A percentile compares a stretch with the other conserved stretches of the same genome.
Conservation (phyloP, 2,797 vertebrate genomes). For the Pyrocephalus nanus region DNA sequence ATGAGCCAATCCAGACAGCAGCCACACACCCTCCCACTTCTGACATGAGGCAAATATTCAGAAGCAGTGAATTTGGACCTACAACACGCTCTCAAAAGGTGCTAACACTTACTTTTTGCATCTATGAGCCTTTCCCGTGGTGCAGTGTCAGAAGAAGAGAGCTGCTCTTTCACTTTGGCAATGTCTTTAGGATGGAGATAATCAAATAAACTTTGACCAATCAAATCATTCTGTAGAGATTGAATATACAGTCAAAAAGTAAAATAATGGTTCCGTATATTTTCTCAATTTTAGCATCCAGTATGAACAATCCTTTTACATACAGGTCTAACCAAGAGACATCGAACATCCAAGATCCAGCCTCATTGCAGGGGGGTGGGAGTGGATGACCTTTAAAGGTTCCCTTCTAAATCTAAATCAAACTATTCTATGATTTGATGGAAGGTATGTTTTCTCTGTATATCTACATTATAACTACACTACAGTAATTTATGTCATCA, state of each 20-base stretch:
- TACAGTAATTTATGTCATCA: background rate
- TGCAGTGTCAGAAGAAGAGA: conserved; percentile 95
- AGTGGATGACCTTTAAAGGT: background rate
- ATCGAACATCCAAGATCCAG: background rate
- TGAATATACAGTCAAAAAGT: conserved; percentile 39
- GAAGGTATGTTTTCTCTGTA: background rate
- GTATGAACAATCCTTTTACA: background rate
- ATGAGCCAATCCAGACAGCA: background rate
- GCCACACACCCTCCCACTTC: background rate
- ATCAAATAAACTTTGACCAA: conserved; percentile 98
- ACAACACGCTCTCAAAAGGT: background rate
- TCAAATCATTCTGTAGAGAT: conserved; percentile 90
- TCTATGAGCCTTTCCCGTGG: conserved; percentile 96
- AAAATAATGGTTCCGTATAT: background rate
- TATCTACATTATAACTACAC: background rate
- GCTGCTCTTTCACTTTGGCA: conserved; percentile 99
- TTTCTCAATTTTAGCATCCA: background rate
- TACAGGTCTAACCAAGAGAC: background rate
- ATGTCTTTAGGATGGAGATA: conserved; percentile 99
- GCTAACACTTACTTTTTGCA: conserved; percentile 89
- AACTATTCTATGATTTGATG: background rate
- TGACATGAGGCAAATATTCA: background rate
- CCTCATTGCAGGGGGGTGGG: background rate
- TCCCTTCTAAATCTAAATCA: background rate
- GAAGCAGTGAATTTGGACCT: background rate